phyloP scores from a whole-genome alignment of 2,113 vertebrate genomes.

The Meleagris gallopavo region DNA sequence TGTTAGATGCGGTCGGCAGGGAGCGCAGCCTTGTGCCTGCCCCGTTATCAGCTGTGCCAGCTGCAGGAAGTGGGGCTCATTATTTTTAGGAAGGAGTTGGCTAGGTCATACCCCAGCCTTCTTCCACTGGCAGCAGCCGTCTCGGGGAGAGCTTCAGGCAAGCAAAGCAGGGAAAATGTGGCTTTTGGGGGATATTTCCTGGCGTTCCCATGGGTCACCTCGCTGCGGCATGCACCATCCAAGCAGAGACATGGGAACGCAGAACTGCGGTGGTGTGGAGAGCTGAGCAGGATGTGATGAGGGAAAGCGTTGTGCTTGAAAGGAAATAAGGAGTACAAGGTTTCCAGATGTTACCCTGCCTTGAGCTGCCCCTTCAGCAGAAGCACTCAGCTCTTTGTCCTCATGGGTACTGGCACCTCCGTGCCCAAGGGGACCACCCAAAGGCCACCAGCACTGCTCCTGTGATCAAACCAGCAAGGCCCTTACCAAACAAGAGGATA shows the following conservation, averaged over 20 bases:
- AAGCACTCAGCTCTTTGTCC: not conserved
- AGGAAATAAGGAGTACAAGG: not conserved
- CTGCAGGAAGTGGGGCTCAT: accelerated
- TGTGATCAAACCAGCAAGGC: not conserved
- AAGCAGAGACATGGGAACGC: not conserved
- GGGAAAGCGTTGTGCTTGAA: not conserved
- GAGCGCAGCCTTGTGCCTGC: not conserved
- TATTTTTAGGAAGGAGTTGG: not conserved
- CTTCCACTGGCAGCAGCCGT: not conserved
- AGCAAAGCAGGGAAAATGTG: not conserved
- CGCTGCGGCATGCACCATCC: accelerated
- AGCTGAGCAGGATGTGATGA: accelerated
- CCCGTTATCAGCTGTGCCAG: not conserved
- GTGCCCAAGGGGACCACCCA: not conserved
- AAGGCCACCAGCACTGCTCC: not conserved
- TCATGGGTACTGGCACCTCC: accelerated
- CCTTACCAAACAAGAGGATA: not conserved
- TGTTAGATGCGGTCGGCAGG: not conserved
- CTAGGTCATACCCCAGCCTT: not conserved
- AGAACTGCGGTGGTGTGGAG: not conserved
- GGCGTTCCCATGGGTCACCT: not conserved
- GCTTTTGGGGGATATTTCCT: not conserved
- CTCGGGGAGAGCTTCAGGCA: not conserved
- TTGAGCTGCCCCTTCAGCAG: not conserved
- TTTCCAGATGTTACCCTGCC: not conserved